A percentile compares a stretch with the other conserved stretches of the same genome.
Evolutionary conservation across 2,113 vertebrate genomes (phyloP).

Genomic region (Sylvia atricapilla): DNA sequence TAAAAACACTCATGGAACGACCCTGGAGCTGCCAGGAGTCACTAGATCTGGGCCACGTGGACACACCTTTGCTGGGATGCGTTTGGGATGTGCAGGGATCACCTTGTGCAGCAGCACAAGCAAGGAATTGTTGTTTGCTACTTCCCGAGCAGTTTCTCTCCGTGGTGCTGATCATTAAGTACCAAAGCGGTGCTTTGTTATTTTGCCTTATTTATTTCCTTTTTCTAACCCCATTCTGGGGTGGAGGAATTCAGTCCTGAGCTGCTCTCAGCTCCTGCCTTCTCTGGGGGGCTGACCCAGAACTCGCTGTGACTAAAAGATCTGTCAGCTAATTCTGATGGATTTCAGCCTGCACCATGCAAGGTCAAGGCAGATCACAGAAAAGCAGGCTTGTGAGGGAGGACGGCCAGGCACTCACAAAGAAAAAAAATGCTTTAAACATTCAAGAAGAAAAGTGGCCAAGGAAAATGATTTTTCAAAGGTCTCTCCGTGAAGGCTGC

Average conservation of each 20-base stretch:
- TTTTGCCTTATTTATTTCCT: background rate
- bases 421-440: background rate
- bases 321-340: background rate
- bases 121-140: too few relatives aligned
- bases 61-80: accelerated
- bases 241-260: background rate
- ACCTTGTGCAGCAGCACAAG: background rate
- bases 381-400: background rate
- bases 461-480: slow-evolving; percentile 23
- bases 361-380: background rate
- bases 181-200: background rate
- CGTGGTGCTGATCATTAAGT: background rate
- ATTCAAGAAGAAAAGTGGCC: background rate
- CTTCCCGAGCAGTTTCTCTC: background rate
- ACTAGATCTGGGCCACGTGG: accelerated
- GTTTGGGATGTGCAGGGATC: background rate
- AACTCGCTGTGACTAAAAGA: background rate
- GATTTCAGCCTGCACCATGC: background rate
- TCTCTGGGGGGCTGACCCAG: background rate
- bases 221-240: background rate
- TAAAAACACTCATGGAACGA: accelerated
- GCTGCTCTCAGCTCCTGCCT: background rate
- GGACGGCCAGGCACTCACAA: background rate
- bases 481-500: background rate
- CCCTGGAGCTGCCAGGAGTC: background rate